A percentile compares a stretch with the other conserved stretches of the same genome.
phyloP scores from a whole-genome alignment of 2,797 vertebrate genomes.

The Pteropus rufus region DNA sequence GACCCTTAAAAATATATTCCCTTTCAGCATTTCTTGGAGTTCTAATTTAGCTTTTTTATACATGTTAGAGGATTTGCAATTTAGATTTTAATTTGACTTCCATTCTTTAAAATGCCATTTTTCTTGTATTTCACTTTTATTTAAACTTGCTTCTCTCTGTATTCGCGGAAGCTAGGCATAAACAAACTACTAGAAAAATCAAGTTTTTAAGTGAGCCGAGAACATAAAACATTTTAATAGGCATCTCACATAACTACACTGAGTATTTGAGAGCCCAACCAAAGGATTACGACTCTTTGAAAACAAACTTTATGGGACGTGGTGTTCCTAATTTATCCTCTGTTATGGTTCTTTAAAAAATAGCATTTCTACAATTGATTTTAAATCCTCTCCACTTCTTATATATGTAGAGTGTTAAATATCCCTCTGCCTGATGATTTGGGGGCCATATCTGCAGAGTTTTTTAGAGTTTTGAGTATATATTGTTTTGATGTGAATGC shows the following conservation, averaged over 20 bases:
- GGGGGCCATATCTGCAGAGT: not conserved
- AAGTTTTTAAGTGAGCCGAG: conserved; percentile 62
- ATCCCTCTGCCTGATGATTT: conserved; percentile 16
- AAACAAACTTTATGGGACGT: conserved; percentile 58
- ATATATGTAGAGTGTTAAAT: not conserved
- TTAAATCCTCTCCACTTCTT: conserved; percentile 24
- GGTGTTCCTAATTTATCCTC: conserved; percentile 47
- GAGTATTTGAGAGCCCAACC: conserved; percentile 54
- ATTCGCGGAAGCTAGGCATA: conserved; percentile 53
- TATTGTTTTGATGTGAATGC: not conserved
- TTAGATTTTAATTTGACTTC: conserved; percentile 77
- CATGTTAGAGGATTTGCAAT: conserved; percentile 71
- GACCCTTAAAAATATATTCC: conserved; percentile 65
- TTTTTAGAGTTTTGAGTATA: conserved; percentile 3
- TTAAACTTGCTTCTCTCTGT: conserved; percentile 62
- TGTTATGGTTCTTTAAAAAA: conserved; percentile 28
- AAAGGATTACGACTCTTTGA: conserved; percentile 48
- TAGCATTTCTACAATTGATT: conserved; percentile 1
- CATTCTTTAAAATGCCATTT: conserved; percentile 71
- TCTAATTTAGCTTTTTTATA: conserved; percentile 68
- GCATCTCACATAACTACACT: conserved; percentile 70
- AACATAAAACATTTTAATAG: conserved; percentile 69
- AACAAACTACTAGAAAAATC: conserved; percentile 63
- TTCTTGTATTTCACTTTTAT: conserved; percentile 75
- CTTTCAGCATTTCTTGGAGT: conserved; percentile 56